These are phyloP conservation scores for Gobius niger DNA, from an alignment of 2,113 vertebrate species.

Conservation along the genomic window DNA sequence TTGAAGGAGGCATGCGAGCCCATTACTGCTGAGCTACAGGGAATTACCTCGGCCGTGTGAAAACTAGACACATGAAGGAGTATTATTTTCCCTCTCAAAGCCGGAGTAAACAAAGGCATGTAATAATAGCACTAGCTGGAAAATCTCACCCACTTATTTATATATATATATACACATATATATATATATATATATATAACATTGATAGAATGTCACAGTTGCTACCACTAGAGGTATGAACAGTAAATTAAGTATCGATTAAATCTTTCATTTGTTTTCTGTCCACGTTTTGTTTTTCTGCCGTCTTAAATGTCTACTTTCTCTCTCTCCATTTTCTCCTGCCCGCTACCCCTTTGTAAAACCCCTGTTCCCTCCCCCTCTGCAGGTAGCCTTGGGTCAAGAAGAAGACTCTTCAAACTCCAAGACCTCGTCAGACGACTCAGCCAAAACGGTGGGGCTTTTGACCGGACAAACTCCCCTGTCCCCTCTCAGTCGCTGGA, in stretches of 20 bases:
- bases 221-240: constrained; percentile 50
- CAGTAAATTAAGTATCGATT: constrained; percentile 75
- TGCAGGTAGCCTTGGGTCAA: constrained; percentile 77
- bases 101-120: constrained; percentile 49
- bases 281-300: constrained; percentile 46
- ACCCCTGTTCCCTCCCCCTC: constrained; percentile 5
- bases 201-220: constrained; percentile 67
- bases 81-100: constrained; percentile 36
- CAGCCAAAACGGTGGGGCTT: constrained; percentile 74
- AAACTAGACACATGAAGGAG: constrained; percentile 52
- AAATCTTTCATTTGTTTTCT: constrained; percentile 61
- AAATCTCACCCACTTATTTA: constrained; percentile 38
- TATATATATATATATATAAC: constrained; percentile 50
- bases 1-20: constrained; percentile 37
- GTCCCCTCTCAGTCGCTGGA: constrained; percentile 81
- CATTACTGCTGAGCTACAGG: constrained; percentile 53
- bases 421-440: constrained; percentile 68
- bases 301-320: constrained; percentile 50
- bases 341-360: not conserved
- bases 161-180: constrained; percentile 39
- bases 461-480: constrained; percentile 70
- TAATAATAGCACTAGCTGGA: constrained; percentile 51
- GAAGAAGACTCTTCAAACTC: constrained; percentile 68
- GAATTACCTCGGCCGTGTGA: constrained; percentile 52
- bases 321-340: constrained; percentile 30